Evolutionary conservation across 2,113 vertebrate genomes (phyloP), one percentile per base, ranked within the genome.

Genomic region (Heloderma charlesbogerti): DNA sequence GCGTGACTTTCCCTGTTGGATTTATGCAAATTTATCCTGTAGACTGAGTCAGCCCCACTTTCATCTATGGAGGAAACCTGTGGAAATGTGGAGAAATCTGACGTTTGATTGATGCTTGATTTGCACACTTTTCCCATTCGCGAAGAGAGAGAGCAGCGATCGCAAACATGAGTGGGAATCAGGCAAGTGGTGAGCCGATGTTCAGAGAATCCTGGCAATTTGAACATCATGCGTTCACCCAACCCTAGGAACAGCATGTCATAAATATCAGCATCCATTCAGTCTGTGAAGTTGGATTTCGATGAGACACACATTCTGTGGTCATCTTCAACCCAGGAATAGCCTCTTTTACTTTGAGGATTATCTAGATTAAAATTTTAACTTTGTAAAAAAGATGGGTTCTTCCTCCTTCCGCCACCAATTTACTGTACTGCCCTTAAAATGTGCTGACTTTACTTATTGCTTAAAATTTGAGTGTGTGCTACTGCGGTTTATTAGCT

Each of bases 391-490:
- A 20, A 37, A 6, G 31, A 67, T 69, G 31, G n/a, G 43, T 88
- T 34, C 78, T 81, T 69, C 34, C 51, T 60, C 16, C 2, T 54
- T 79, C 16, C 75, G 54, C 48, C n/a, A 75, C 57, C 34, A 67
- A 71, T 66, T 71, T 90, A 40, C 16, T 37, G 37, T 40, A 51
- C 22, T 71, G 51, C 3, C 48, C 75, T 54, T 54, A 60, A 54
- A 60, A 71, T 80, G 15, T 71, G 75, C 75, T 86, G 71, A 84
- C 88, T 89, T 72, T 60, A 66, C 45, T 71, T n/a, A 87, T 71
- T 37, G 20, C 60, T 75, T 74, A 89, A 85, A 88, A 69, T 88
- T 40, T 4, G 15, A 85, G 84, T 77, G 51, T 40, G 40, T 77
- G 67, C 45, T 79, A 80, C 77, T 31, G 51, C 75, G 43, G 67